Conservation (phyloP, 2,888 invertebrate genomes). For the Trachelus iudaicus region DNA sequence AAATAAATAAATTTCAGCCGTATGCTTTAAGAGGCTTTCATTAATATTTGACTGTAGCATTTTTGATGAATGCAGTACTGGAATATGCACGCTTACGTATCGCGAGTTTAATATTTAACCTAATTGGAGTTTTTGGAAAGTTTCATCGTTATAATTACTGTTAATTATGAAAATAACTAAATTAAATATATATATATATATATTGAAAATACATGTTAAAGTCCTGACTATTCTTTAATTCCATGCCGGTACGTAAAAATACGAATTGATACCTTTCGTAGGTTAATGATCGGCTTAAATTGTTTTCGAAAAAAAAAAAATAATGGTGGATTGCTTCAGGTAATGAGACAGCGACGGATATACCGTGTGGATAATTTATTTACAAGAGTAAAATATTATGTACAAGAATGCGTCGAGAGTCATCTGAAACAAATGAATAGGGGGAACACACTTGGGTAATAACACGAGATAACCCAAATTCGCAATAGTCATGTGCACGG, state of each 20-base stretch:
- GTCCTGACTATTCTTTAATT: too few relatives aligned
- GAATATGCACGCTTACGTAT: background rate
- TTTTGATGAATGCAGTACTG: too few relatives aligned
- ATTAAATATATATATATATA: background rate
- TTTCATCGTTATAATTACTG: background rate
- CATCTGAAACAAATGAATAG: slow-evolving; percentile 16
- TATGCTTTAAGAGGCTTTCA: background rate
- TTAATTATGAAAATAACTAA: too few relatives aligned
- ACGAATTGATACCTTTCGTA: too few relatives aligned
- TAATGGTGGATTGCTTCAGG: accelerated
- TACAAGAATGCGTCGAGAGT: slow-evolving; percentile 58
- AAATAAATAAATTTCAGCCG: background rate
- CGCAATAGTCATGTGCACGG: slow-evolving; percentile 23
- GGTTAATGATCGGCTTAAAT: too few relatives aligned
- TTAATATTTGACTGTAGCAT: background rate
- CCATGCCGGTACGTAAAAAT: too few relatives aligned
- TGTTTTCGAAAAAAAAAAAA: background rate
- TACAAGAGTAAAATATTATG: slow-evolving; percentile 66
- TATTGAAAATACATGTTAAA: background rate
- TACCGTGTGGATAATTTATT: slow-evolving; percentile 62
- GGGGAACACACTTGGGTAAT: slow-evolving; percentile 4
- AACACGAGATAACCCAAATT: slow-evolving; percentile 7
- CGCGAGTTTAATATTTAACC: background rate
- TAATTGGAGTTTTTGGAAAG: too few relatives aligned
- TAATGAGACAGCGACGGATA: background rate